Base-by-base conservation (phyloP, 2,797 vertebrate species). In the Furcifer pardalis region DNA sequence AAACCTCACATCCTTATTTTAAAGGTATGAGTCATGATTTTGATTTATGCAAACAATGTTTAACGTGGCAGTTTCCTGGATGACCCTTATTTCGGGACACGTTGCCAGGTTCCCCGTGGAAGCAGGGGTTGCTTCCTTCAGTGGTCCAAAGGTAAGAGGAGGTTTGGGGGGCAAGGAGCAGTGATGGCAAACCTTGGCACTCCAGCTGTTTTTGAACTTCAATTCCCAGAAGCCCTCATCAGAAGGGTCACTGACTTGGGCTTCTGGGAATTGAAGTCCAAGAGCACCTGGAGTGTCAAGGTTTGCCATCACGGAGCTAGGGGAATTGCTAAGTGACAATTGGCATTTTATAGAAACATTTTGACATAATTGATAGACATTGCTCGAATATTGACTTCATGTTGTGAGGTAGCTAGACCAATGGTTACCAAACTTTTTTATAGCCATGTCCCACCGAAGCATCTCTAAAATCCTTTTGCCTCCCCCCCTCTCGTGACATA, bases 41-140 rank as follows among this genome's bases (percentile, higher is more conserved):
- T 56, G 32, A 46, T n/a, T 46, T 59, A 7, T 81, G 72, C 62
- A 27, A 76, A 17, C 40, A 13, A 13, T 21, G 78, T n/a, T n/a
- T 32, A n/a, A 79, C 35, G 77, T 80, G 49, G 73, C 72, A 25
- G 25, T 85, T 81, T 75, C 56, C 25, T 8, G 46, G 49, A 40
- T 68, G 30, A 56, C 37, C 71, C 62, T 74, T 30, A 32, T 23
- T 44, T 30, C 30, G 69, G 63, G 25, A 75, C 44, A 59, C 35
- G 44, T 52, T 76, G 46, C 25, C 73, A 83, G 23, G 62, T 44
- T 68, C n/a, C 60, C 25, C 5, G 6, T 46, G 37, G 44, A 21
- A 17, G 19, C 23, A 25, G 27, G 21, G 52, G 17, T 21, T 25
- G 44, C 2, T 32, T 65, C 10, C 25, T 78, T 80, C 30, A 2